A percentile compares a stretch with the other conserved stretches of the same genome.
These are phyloP conservation scores for Pterophyllum scalare DNA, from an alignment of 2,113 vertebrate genomes.

Conservation along the genomic window DNA sequence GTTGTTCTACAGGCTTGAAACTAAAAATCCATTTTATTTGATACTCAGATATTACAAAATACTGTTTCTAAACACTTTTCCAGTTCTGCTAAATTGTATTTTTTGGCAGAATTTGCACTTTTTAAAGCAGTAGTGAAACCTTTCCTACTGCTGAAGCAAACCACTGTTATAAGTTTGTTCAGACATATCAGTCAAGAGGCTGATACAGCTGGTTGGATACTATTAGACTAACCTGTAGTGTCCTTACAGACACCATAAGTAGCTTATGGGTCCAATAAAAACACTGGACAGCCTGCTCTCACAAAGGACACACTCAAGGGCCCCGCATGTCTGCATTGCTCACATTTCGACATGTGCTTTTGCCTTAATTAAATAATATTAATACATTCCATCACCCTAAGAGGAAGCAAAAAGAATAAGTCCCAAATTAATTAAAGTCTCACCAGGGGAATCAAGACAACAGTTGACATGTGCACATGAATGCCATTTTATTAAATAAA, in stretches of 20 bases:
- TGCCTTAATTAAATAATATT: conserved; percentile 5
- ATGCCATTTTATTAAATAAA: conserved; percentile 1
- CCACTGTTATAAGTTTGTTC: conserved; percentile 4
- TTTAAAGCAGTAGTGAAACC: conserved; percentile 30
- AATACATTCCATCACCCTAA: background rate
- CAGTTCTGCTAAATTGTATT: background rate
- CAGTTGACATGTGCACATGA: background rate
- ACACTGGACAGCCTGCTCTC: conserved; percentile 53
- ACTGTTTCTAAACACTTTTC: background rate
- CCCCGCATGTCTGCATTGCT: conserved; percentile 34
- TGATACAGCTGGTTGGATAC: conserved; percentile 45
- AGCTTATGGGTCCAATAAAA: conserved; percentile 70
- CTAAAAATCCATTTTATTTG: conserved; percentile 34
- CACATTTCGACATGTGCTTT: conserved; percentile 17
- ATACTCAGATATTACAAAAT: conserved; percentile 14
- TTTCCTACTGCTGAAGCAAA: background rate
- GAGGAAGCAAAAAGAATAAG: background rate
- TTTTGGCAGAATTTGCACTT: conserved; percentile 2
- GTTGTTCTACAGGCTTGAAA: background rate
- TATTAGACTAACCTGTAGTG: conserved; percentile 62
- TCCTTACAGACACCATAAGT: conserved; percentile 59
- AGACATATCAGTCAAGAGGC: conserved; percentile 25
- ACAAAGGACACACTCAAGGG: conserved; percentile 57
- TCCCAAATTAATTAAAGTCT: background rate
- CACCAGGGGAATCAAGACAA: background rate